Conservation (phyloP, 2,113 vertebrate species). For the Tupaia chinensis region DNA sequence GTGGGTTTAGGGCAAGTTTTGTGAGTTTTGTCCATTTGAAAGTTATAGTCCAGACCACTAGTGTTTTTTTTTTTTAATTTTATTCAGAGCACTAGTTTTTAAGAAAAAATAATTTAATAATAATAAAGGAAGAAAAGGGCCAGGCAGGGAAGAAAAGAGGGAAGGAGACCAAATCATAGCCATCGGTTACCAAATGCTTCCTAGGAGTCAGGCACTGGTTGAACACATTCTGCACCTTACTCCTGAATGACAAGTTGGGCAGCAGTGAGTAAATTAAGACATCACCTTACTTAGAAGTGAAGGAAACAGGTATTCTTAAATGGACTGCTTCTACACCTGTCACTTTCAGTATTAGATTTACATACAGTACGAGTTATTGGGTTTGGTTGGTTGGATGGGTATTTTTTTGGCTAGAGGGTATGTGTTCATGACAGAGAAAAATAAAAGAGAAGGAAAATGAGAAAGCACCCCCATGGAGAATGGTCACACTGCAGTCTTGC, state of each 20-base stretch:
- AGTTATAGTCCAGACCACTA: background rate
- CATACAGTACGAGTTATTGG: background rate
- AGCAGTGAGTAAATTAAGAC: background rate
- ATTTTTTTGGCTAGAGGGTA: too few species aligned
- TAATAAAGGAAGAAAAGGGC: background rate
- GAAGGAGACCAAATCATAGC: background rate
- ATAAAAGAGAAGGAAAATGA: too few species aligned
- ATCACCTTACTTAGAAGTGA: background rate
- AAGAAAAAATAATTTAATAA: background rate
- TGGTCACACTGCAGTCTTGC: too few species aligned
- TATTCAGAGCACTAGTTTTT: background rate
- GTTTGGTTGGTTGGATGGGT: too few species aligned
- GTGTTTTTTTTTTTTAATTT: background rate
- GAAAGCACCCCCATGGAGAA: too few species aligned
- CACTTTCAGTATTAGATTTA: background rate
- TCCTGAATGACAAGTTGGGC: background rate
- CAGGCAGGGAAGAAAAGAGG: accelerated
- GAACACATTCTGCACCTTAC: background rate
- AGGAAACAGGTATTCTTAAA: background rate
- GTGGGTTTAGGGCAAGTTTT: background rate
- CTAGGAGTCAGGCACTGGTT: background rate
- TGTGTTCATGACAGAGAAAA: too few species aligned
- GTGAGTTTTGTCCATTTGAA: background rate
- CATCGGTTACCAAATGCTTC: background rate
- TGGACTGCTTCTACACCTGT: background rate